Base-by-base conservation (phyloP, 2,797 vertebrate genomes). In the Chelidonichthys spinosus region DNA sequence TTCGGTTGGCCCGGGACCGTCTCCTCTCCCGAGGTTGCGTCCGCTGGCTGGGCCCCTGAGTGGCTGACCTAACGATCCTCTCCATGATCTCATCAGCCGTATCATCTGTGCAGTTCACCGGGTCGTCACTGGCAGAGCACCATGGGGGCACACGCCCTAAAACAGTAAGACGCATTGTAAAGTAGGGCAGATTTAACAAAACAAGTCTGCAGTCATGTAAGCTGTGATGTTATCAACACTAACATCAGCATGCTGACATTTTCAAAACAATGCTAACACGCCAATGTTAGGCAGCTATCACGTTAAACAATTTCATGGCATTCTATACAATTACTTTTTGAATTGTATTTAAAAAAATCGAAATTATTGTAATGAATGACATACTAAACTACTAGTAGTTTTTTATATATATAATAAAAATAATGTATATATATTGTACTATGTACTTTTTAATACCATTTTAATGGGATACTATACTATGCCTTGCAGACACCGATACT, bases 51-150 rank as follows among this genome's bases (percentile, higher is more conserved):
- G 97, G 98, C 87, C 96, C 96, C 95, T 98, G 98, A 83, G 97
- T 99, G 89, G 98, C 98, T 0, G 98, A 99, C 87, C 98, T 96
- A 6, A 99, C 97, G 0, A 99, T 99, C 69, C 96, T 96, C 90
- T 99, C 98, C 98, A 99, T 99, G 91, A 99, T 99, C 92, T 99
- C 98, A 77, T 99, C 98, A 0, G 97, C 97, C 0, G 97, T 95
- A 0, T 97, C 97, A 3, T 97, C 97, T 0, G 95, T 95, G 78
- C 95, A 95, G 2, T 94, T 96, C 0, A 96, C 92, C 0, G 95
- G 94, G 74, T 99, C 97, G 0, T 97, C 96, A 0, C 81, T 95
- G 75, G 93, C 92, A 68, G 95, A 78, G 0, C 94, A 96, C 96
- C 97, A 97, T 0, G 96, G 96, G 62, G 95, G 85, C 0, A 95